Percentiles rank a stretch among this genome's conserved stretches.
These are phyloP conservation scores for Otolemur garnettii DNA, from an alignment of 2,113 vertebrate genomes.

Conservation along the genomic window DNA sequence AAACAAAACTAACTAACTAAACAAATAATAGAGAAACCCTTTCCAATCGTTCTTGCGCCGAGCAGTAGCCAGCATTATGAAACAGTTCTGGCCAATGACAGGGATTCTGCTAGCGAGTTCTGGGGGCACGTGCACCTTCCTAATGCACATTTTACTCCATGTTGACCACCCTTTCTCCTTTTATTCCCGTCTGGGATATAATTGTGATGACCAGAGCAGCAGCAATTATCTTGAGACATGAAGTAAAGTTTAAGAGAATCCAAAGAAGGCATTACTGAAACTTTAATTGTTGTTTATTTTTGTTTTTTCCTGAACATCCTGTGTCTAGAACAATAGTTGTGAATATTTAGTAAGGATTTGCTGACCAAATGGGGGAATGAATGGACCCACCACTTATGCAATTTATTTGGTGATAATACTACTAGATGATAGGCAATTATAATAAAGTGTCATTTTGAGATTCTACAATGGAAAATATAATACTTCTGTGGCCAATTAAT, in stretches of 20 bases:
- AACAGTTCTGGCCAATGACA: not conserved
- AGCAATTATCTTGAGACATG: not conserved
- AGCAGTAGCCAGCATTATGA: not conserved
- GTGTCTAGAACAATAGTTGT: too few species aligned
- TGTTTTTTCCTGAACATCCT: not conserved
- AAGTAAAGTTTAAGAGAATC: not conserved
- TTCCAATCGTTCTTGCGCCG: not conserved
- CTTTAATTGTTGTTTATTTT: not conserved
- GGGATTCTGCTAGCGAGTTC: not conserved
- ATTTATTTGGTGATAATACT: not conserved
- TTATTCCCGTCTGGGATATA: not conserved
- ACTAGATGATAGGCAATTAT: not conserved
- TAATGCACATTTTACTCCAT: not conserved
- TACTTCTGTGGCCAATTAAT: not conserved
- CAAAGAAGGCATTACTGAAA: not conserved
- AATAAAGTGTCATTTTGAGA: not conserved
- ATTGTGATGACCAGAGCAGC: not conserved
- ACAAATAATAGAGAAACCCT: not conserved
- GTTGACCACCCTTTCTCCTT: not conserved
- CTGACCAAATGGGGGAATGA: not conserved
- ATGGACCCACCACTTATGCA: not conserved
- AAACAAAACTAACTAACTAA: not conserved
- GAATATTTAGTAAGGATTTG: not conserved
- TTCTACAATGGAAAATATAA: not conserved
- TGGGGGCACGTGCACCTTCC: not conserved